These are phyloP conservation scores for Hypena proboscidalis DNA, from an alignment of 2,888 invertebrate genomes.

Conservation along the genomic window DNA sequence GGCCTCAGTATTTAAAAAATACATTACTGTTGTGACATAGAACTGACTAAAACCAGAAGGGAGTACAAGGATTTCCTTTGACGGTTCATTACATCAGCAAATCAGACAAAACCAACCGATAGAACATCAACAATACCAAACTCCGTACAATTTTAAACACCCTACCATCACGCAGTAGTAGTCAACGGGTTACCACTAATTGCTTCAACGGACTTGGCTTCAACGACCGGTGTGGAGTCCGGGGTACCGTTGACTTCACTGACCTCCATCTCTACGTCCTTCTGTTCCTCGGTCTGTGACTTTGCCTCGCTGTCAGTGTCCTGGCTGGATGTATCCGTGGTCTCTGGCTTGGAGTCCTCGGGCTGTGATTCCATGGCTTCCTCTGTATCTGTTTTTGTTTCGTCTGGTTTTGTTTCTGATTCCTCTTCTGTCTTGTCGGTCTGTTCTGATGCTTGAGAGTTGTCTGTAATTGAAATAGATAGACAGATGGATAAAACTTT, in stretches of 20 bases:
- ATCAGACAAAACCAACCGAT: too few relatives aligned
- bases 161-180: slow-evolving; percentile 66
- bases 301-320: slow-evolving; percentile 52
- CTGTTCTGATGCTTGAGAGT: slow-evolving; percentile 39
- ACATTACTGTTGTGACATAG: too few relatives aligned
- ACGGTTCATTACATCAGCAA: too few relatives aligned
- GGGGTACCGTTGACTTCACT: slow-evolving; percentile 64
- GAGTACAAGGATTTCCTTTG: too few relatives aligned
- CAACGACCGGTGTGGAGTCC: slow-evolving; percentile 38
- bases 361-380: slow-evolving; percentile 42
- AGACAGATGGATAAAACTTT: too few relatives aligned
- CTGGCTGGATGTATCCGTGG: slow-evolving; percentile 68
- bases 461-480: too few relatives aligned
- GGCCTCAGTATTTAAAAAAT: too few relatives aligned
- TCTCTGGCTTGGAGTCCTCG: slow-evolving; percentile 57
- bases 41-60: too few relatives aligned
- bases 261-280: too few relatives aligned
- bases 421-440: too few relatives aligned
- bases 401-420: slow-evolving; percentile 33
- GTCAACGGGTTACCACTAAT: slow-evolving; percentile 51
- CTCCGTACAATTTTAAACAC: slow-evolving; percentile 26
- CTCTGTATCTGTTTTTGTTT: slow-evolving; percentile 44
- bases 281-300: slow-evolving; percentile 40
- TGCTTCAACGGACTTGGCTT: slow-evolving; percentile 52
- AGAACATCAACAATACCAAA: slow-evolving; percentile 40